Conservation (phyloP, 2,113 vertebrate genomes). For the Cheirogaleus medius region DNA sequence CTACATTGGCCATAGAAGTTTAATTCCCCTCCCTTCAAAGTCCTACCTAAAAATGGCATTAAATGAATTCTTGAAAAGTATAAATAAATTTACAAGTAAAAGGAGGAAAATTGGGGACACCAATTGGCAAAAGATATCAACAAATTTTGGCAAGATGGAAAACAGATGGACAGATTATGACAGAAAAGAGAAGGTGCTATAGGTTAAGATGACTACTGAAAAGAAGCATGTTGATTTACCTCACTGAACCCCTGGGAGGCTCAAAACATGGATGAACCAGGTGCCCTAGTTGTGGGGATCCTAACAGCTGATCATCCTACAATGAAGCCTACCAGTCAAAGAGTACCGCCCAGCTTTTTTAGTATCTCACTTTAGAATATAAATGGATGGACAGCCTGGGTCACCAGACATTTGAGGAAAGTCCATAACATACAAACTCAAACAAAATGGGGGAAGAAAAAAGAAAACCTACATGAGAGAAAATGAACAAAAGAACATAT, state of each 20-base stretch:
- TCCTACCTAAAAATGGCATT: not conserved
- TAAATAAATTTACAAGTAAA: not conserved
- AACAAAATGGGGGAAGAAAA: not conserved
- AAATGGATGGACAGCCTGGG: not conserved
- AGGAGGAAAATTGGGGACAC: not conserved
- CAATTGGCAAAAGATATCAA: not conserved
- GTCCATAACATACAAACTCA: not conserved
- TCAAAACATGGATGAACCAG: not conserved
- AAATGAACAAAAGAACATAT: not conserved
- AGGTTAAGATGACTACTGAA: not conserved
- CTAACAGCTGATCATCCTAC: not conserved
- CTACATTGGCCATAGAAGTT: not conserved
- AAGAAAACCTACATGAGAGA: not conserved
- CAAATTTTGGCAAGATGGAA: not conserved
- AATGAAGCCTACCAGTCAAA: not conserved
- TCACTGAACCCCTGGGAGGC: not conserved
- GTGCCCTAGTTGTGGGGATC: not conserved
- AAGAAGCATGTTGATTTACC: not conserved
- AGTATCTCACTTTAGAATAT: not conserved
- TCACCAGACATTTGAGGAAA: not conserved
- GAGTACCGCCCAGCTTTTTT: not conserved
- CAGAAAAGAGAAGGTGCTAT: not conserved
- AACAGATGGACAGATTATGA: not conserved
- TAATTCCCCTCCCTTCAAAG: not conserved
- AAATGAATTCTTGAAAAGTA: constrained; percentile 18